phyloP scores from a whole-genome alignment of 2,888 invertebrate species.

The Pinctada fucata region DNA sequence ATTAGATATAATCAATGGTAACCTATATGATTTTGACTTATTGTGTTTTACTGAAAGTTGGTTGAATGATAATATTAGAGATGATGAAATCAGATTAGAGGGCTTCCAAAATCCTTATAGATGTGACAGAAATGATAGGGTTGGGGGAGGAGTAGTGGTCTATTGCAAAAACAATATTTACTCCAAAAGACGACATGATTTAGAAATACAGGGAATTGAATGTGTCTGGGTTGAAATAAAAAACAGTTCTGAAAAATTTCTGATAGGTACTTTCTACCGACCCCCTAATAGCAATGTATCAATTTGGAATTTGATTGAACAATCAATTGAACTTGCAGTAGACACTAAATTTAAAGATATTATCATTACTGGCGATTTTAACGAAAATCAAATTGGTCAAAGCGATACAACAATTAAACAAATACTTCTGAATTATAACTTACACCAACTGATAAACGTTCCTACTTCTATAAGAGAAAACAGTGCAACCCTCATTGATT shows the following conservation, averaged over 20 bases:
- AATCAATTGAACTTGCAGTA: neutral
- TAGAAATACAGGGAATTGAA: slow-evolving; percentile 7
- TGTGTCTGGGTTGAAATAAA: neutral
- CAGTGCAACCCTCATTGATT: neutral
- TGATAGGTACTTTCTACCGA: slow-evolving; percentile 4
- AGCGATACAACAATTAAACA: neutral
- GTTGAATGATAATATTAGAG: neutral
- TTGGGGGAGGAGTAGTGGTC: slow-evolving; percentile 3
- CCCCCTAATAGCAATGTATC: neutral
- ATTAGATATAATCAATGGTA: neutral
- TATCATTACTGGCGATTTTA: slow-evolving; percentile 4
- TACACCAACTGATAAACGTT: neutral
- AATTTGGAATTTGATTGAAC: neutral
- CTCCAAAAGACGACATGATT: neutral
- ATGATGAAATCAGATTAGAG: neutral
- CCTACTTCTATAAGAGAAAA: neutral
- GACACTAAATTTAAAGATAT: neutral
- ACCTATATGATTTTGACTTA: neutral
- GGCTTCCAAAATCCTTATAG: neutral
- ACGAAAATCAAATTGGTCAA: neutral
- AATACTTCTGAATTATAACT: neutral
- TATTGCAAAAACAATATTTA: neutral
- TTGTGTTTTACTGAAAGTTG: neutral
- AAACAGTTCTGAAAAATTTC: neutral
- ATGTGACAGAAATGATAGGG: neutral